A percentile compares a stretch with the other conserved stretches of the same genome.
Conservation (phyloP, 2,113 vertebrate genomes). For the Corythoichthys haematopterus region DNA sequence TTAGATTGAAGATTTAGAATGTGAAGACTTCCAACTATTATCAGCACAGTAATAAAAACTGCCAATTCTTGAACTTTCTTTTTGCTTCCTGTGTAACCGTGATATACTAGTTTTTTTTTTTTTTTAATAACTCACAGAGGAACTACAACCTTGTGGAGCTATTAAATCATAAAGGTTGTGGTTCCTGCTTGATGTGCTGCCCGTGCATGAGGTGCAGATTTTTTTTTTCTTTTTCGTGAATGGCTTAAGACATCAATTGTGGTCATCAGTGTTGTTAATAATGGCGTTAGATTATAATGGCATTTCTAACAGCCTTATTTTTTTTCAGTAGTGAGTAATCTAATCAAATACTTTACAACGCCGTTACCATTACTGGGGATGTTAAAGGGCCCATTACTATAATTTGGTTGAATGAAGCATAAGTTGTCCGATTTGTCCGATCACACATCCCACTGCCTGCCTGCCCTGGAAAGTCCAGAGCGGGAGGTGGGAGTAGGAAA, state of each 20-base stretch:
- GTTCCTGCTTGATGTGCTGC: conserved; percentile 30
- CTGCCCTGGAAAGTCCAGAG: too few relatives aligned
- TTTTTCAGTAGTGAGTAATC: too few relatives aligned
- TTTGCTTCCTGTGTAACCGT: conserved; percentile 18
- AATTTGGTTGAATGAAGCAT: too few relatives aligned
- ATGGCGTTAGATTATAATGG: too few relatives aligned
- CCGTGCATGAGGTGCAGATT: conserved; percentile 24
- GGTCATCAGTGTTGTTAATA: too few relatives aligned
- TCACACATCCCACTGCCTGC: too few relatives aligned
- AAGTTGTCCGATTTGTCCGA: too few relatives aligned
- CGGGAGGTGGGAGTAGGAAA: too few relatives aligned
- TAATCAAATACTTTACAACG: too few relatives aligned
- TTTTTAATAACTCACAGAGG: conserved; percentile 25
- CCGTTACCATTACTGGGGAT: too few relatives aligned
- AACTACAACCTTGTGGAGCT: conserved; percentile 2
- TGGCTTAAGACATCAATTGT: background rate
- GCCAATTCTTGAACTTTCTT: conserved; percentile 16
- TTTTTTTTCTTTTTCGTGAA: conserved; percentile 42
- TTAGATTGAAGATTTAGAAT: conserved; percentile 19
- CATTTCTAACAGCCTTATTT: too few relatives aligned
- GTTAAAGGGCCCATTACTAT: too few relatives aligned
- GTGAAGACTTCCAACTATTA: conserved; percentile 25
- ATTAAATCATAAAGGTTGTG: conserved; percentile 25
- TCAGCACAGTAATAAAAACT: conserved; percentile 36
- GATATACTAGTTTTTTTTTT: conserved; percentile 34